Percentiles rank a stretch among this genome's conserved stretches.
phyloP scores from a whole-genome alignment of 2,888 invertebrate genomes.

The Lymantria dispar region DNA sequence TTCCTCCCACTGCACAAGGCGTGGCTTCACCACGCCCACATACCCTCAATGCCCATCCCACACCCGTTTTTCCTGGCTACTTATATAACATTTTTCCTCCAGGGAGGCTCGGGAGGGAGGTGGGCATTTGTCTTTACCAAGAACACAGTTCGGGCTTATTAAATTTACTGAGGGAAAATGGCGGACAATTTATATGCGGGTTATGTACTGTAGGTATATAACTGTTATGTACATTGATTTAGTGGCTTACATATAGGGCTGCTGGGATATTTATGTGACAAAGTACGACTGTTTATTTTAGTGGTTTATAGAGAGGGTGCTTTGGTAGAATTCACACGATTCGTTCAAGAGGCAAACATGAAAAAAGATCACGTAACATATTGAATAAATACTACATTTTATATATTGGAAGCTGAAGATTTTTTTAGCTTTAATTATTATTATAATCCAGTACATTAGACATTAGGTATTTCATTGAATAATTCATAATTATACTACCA shows the following conservation, averaged over 20 bases:
- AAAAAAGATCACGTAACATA: no score
- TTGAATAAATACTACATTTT: no score
- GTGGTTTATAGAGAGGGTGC: no score
- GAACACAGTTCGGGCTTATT: conserved; percentile 59
- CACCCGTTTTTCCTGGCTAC: conserved; percentile 37
- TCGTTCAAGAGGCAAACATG: no score
- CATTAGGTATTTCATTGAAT: no score
- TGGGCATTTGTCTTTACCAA: conserved; percentile 61
- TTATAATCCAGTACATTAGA: no score
- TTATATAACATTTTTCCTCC: conserved; percentile 51
- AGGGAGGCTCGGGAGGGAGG: conserved; percentile 51
- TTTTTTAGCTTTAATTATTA: no score
- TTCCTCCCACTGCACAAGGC: conserved; percentile 33
- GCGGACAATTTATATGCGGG: conserved; percentile 36
- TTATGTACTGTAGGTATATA: conserved; percentile 27
- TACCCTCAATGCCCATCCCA: conserved; percentile 36
- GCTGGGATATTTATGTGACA: conserved; percentile 24
- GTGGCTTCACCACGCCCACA: conserved; percentile 40
- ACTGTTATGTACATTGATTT: conserved; percentile 36
- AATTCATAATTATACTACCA: no score
- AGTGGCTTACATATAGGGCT: conserved; percentile 28
- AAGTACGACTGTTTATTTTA: conserved; percentile 11
- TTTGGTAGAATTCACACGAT: no score
- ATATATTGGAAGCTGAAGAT: no score
- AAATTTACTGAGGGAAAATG: conserved; percentile 64